Base-by-base conservation (phyloP, 2,888 invertebrate genomes). In the Lasioglossum vierecki region DNA sequence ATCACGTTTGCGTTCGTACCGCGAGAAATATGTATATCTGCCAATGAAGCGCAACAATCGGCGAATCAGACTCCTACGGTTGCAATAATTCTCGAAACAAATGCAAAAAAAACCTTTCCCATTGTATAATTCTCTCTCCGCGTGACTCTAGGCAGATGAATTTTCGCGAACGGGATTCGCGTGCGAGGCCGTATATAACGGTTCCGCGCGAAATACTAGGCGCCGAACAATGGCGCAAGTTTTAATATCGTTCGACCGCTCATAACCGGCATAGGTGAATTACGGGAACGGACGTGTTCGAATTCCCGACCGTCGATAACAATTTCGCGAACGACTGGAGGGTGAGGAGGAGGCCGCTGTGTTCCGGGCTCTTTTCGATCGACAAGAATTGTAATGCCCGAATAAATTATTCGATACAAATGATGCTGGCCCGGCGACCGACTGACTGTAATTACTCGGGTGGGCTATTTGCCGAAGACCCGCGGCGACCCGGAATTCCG, bases 381-480 rank as follows among this genome's bases (percentile, higher is more conserved):
- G 49, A 30, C 76, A 5, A 53, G 53, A n/a, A 66, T 66, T 35
- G 44, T 76, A 49, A 80, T 70, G 66, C 35, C 41, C 72, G 39
- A 77, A 77, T 79, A 82, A 86, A 86, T 82, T 79, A 79, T 44
- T 18, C 44, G 60, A 68, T 49, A 77, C 83, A 85, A 83, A 83
- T 79, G 83, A 73, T n/a, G 71, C 22, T 53, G 30, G 30, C 39
- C 18, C 22, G 71, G 11, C 35, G 9, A 22, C 49, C 71, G 53
- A n/a, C 74, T 57, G 13, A n/a, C 46, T 72, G 70, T 76, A 70
- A 71, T 77, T 82, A 74, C 60, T 13, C n/a, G 18, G 18, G 2
- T n/a, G 46, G 9, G 9, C 44, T 26, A 46, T 76, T 83, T 66
- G 39, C 30, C n/a, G n/a, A 53, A 35, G 39, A n/a, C 22, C 18